These are phyloP conservation scores for Sphaeridia pumilis DNA, from an alignment of 2,888 invertebrate species.

Conservation along the genomic window DNA sequence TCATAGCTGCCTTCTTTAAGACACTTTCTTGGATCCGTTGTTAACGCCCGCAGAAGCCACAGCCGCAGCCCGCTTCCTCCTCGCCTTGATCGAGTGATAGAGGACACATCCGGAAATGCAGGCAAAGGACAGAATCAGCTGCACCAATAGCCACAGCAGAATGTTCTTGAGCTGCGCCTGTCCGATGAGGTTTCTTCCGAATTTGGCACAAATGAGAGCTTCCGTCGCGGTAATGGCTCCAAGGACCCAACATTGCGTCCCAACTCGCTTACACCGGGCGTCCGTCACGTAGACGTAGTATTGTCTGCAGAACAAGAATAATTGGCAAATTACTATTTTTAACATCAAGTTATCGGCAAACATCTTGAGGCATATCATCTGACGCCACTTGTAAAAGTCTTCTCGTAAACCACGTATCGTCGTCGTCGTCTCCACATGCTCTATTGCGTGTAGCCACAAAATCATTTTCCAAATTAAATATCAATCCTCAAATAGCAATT, in stretches of 20 bases:
- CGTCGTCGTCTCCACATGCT: not conserved
- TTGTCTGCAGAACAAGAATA: conserved; percentile 53
- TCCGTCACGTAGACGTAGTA: conserved; percentile 97
- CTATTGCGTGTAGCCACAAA: conserved; percentile 2
- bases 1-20: not conserved
- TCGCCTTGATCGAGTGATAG: conserved; percentile 46
- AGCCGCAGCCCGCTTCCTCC: conserved; percentile 2
- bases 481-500: not conserved
- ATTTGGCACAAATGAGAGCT: conserved; percentile 86
- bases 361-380: not conserved
- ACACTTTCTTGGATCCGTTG: not conserved
- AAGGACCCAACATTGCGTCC: conserved; percentile 99
- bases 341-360: not conserved
- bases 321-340: not conserved
- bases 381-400: not conserved
- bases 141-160: conserved; percentile 76
- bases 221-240: conserved; percentile 94
- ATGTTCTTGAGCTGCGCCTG: conserved; percentile 86
- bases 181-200: conserved; percentile 84
- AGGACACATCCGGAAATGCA: conserved; percentile 80
- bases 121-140: conserved; percentile 73
- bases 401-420: not conserved
- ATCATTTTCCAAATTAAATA: conserved; percentile 3
- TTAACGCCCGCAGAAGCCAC: not conserved
- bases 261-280: conserved; percentile 92